phyloP scores from a whole-genome alignment of 2,797 vertebrate genomes.

The Lacerta bilineata region DNA sequence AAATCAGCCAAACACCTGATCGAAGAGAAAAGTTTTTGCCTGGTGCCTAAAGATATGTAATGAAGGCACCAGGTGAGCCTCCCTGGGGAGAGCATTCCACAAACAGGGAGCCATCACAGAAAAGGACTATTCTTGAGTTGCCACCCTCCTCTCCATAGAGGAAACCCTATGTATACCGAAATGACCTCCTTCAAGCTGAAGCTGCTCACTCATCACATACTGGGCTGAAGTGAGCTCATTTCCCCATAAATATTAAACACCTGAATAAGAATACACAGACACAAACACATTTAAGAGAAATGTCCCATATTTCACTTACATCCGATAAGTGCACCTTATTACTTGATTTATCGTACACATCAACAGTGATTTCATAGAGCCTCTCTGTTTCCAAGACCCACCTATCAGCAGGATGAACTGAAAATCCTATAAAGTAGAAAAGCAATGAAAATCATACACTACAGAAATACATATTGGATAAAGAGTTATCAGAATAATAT shows the following conservation, averaged over 20 bases:
- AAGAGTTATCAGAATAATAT: background rate
- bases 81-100: too few relatives aligned
- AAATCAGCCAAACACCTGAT: too few relatives aligned
- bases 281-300: constrained; percentile 15
- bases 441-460: constrained; percentile 29
- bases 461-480: background rate
- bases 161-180: background rate
- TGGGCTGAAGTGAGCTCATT: background rate
- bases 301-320: constrained; percentile 82
- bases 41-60: too few relatives aligned
- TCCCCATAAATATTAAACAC: background rate
- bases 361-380: constrained; percentile 88
- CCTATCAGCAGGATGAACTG: constrained; percentile 90
- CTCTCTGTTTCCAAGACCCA: constrained; percentile 93
- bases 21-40: too few relatives aligned
- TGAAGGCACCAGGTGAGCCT: too few relatives aligned
- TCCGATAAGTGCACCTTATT: constrained; percentile 93
- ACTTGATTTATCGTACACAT: constrained; percentile 94
- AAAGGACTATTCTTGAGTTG: background rate
- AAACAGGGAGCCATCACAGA: too few relatives aligned
- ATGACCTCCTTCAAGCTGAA: background rate
- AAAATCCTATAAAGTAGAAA: constrained; percentile 85
- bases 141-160: background rate
- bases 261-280: constrained; percentile 2
- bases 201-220: background rate